Evolutionary conservation across 2,113 vertebrate genomes (phyloP).

Genomic region (Girardinichthys multiradiatus): DNA sequence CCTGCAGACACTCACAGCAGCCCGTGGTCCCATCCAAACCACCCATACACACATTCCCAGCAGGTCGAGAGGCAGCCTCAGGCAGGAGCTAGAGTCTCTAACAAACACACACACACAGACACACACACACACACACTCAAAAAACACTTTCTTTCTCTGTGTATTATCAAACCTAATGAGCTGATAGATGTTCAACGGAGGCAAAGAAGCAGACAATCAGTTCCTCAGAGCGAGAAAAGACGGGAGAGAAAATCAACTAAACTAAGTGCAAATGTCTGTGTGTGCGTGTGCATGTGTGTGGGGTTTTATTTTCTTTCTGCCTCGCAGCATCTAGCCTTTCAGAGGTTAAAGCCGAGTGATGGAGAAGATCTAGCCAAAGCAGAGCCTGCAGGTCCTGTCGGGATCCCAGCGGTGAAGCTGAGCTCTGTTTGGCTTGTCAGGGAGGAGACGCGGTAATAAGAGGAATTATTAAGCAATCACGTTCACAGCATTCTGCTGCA

Average conservation of each 20-base stretch:
- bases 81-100: conserved; percentile 66
- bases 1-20: conserved; percentile 58
- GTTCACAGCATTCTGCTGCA: conserved; percentile 34
- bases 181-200: conserved; percentile 79
- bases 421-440: conserved; percentile 54
- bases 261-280: conserved; percentile 49
- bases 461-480: conserved; percentile 64
- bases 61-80: conserved; percentile 62
- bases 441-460: conserved; percentile 63
- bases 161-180: conserved; percentile 80
- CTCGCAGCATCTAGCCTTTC: conserved; percentile 63
- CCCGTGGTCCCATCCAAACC: conserved; percentile 69
- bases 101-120: conserved; percentile 55
- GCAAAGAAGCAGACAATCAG: conserved; percentile 71
- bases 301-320: conserved; percentile 70
- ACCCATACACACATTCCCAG: conserved; percentile 74
- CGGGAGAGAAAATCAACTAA: conserved; percentile 65
- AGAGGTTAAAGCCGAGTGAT: conserved; percentile 70
- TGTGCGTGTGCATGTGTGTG: conserved; percentile 35
- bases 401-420: conserved; percentile 56
- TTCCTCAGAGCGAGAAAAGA: conserved; percentile 65
- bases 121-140: conserved; percentile 50
- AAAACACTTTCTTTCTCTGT: conserved; percentile 70
- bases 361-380: conserved; percentile 60
- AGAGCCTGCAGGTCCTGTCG: conserved; percentile 57